These are phyloP conservation scores for Athene cunicularia DNA, from an alignment of 2,113 vertebrate species.

Conservation along the genomic window DNA sequence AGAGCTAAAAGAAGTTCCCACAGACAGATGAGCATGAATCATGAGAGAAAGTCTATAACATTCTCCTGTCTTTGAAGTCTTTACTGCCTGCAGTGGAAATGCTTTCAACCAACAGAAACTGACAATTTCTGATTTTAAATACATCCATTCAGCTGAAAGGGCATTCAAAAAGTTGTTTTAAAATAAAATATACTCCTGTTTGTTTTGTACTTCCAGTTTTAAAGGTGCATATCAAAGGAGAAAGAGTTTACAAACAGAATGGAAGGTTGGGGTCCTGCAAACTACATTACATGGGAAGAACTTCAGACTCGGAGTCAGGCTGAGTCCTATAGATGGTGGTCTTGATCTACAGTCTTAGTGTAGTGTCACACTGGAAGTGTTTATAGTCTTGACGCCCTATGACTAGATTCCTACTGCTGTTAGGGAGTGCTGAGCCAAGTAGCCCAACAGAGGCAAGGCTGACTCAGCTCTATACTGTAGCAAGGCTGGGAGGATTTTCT, in stretches of 20 bases:
- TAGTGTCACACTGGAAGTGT: not conserved
- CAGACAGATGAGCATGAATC: not conserved
- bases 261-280: not conserved
- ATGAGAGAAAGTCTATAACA: not conserved
- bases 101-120: not conserved
- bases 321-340: not conserved
- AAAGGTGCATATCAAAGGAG: not conserved
- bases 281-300: not conserved
- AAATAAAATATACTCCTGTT: not conserved
- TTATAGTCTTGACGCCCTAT: not conserved
- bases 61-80: not conserved
- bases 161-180: not conserved
- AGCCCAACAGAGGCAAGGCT: not conserved
- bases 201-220: not conserved
- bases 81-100: not conserved
- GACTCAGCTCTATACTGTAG: not conserved
- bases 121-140: slow-evolving; percentile 18
- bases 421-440: not conserved
- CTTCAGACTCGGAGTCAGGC: not conserved
- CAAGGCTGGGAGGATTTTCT: not conserved
- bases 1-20: not conserved
- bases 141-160: not conserved
- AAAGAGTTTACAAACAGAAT: not conserved
- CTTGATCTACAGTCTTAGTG: not conserved
- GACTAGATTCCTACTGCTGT: not conserved